Conservation (phyloP, 2,888 invertebrate species). For the Sinohyriopsis cumingii region DNA sequence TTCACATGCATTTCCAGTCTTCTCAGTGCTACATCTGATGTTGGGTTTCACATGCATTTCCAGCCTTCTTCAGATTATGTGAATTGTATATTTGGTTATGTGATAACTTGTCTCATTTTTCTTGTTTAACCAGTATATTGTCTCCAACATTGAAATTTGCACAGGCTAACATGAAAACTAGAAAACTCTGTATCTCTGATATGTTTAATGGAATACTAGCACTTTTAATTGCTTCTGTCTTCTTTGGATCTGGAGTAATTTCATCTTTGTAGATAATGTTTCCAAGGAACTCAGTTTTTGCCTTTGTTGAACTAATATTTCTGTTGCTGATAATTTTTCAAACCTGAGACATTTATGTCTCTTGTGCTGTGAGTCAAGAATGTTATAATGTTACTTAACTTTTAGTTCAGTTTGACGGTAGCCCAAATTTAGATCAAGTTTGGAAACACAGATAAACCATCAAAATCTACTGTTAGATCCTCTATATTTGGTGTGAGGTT, state of each 20-base stretch:
- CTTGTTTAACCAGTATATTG: too few relatives aligned
- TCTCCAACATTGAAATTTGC: too few relatives aligned
- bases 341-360: constrained; percentile 6
- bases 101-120: too few relatives aligned
- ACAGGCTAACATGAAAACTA: too few relatives aligned
- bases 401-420: constrained; percentile 13
- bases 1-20: too few relatives aligned
- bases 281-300: constrained; percentile 22
- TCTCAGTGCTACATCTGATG: too few relatives aligned
- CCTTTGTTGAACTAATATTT: constrained; percentile 20
- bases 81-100: too few relatives aligned
- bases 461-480: constrained; percentile 35
- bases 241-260: constrained; percentile 16
- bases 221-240: constrained; percentile 4
- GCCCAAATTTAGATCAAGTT: neutral
- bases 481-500: constrained; percentile 43
- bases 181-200: too few relatives aligned
- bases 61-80: too few relatives aligned
- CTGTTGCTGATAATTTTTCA: constrained; percentile 9
- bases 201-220: too few relatives aligned
- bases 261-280: constrained; percentile 13
- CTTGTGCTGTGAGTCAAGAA: constrained; percentile 7
- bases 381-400: constrained; percentile 28
- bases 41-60: too few relatives aligned
- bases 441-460: too few relatives aligned